Base-by-base conservation (phyloP, 2,888 invertebrate species). In the Synergus umbraculus region DNA sequence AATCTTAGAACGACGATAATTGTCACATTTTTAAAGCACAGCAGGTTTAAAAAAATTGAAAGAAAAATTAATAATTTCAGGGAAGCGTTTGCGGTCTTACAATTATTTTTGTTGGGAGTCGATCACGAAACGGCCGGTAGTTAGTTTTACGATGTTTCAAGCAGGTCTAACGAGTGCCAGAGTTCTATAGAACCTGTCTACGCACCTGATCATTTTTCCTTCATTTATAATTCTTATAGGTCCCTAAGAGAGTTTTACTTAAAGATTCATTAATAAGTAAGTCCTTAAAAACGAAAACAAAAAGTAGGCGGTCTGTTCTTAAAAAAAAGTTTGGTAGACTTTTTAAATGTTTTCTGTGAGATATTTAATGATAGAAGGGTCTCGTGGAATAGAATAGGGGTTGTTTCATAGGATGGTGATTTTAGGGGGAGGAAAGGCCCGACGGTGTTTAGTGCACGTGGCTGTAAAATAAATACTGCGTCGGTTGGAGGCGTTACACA, bases 81-180 rank as follows among this genome's bases (percentile, higher is more conserved):
- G 73, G 73, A 73, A 73, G 54, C 37, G 73, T 73, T 73, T 54
- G n/a, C 37, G 54, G n/a, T n/a, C n/a, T 29, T 29, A 29, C 29
- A 29, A 29, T 43, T n/a, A 65, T n/a, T n/a, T 37, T 66, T 66
- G n/a, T 73, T 54, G 41, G n/a, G 54, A 41, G 54, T 54, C 63
- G 69, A 65, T 81, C 82, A 78, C 79, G 76, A 77, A 80, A 80
- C 76, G 78, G 79, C 65, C 65, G 76, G 81, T 44, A 69, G 83
- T 83, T 83, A 79, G 63, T 81, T 83, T 83, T 83, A 83, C 80
- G 83, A 83, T 79, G 76, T 78, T 79, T 66, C 76, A 77, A 78
- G 76, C 79, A 77, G 79, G 66, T 73, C 64, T 41, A 22, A 58
- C 46, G 77, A 73, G 79, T 77, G 22, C n/a, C 76, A 46, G 29